Percentiles rank a stretch among this genome's conserved stretches.
phyloP scores from a whole-genome alignment of 2,797 vertebrate species.

The Pitangus sulphuratus region DNA sequence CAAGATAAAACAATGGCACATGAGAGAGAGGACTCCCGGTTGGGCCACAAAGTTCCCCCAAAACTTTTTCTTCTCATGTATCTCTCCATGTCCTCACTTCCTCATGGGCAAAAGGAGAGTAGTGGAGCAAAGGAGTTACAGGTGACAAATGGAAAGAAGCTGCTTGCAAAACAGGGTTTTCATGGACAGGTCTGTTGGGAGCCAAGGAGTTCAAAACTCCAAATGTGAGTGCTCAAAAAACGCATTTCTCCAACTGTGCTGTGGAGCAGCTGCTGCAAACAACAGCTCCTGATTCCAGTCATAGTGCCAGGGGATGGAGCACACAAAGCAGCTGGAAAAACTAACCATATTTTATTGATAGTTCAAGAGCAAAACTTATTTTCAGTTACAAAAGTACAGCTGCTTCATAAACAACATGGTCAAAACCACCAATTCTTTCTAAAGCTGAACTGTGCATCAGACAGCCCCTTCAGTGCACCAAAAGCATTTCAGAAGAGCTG shows the following conservation, averaged over 20 bases:
- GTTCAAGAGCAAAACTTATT: not conserved
- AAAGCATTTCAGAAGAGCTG: not conserved
- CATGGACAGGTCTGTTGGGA: rapidly evolving
- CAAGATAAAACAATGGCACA: not conserved
- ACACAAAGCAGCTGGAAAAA: not conserved
- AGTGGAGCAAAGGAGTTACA: not conserved
- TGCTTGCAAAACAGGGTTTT: not conserved
- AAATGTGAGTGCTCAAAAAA: rapidly evolving
- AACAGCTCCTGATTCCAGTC: not conserved
- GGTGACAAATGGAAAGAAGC: not conserved
- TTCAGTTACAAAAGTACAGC: not conserved
- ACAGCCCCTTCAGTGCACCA: not conserved
- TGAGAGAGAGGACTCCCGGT: not conserved
- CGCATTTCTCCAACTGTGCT: not conserved
- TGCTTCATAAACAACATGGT: not conserved
- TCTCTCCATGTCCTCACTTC: rapidly evolving
- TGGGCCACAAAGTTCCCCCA: not conserved
- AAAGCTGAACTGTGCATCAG: rapidly evolving
- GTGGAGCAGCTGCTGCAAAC: not conserved
- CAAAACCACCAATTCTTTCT: not conserved
- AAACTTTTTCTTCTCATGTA: rapidly evolving
- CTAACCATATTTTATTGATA: not conserved
- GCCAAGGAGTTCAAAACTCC: not conserved
- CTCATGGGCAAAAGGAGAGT: rapidly evolving
- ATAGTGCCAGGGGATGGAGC: rapidly evolving